Evolutionary conservation across 2,888 invertebrate genomes (phyloP).

Genomic region (Plutella xylostella): DNA sequence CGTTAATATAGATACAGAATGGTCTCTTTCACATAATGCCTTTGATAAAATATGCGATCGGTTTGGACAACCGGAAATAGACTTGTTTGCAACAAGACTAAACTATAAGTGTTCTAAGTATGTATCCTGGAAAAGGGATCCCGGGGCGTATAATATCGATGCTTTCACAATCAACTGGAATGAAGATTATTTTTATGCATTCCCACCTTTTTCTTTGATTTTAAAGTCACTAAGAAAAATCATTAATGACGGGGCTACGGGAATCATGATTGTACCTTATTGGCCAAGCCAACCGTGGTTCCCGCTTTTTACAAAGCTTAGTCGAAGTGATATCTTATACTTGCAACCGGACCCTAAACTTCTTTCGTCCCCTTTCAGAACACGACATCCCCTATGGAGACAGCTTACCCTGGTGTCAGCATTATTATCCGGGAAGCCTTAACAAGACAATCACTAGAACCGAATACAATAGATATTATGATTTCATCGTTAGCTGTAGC

Average conservation of each 20-base stretch:
- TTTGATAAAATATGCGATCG: background rate
- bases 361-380: constrained; percentile 14
- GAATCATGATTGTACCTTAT: constrained; percentile 10
- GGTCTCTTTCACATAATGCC: background rate
- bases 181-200: constrained; percentile 12
- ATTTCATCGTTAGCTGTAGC: constrained; percentile 12
- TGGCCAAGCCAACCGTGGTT: constrained; percentile 1
- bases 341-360: constrained; percentile 12
- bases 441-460: constrained; percentile 6
- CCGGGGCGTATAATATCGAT: background rate
- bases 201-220: constrained; percentile 14
- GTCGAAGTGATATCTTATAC: background rate
- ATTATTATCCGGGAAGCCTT: constrained; percentile 14
- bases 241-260: constrained; percentile 10
- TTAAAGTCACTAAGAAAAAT: constrained; percentile 12
- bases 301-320: background rate
- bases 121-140: constrained; percentile 3
- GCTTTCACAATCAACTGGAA: background rate
- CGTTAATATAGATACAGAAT: constrained; percentile 7
- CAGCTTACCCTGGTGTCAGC: background rate
- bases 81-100: background rate
- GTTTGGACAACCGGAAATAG: background rate
- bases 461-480: constrained; percentile 12
- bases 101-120: background rate
- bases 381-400: constrained; percentile 12